A percentile compares a stretch with the other conserved stretches of the same genome.
phyloP scores from a whole-genome alignment of 1,140 invertebrate genomes.

The Melipona quadrifasciata region DNA sequence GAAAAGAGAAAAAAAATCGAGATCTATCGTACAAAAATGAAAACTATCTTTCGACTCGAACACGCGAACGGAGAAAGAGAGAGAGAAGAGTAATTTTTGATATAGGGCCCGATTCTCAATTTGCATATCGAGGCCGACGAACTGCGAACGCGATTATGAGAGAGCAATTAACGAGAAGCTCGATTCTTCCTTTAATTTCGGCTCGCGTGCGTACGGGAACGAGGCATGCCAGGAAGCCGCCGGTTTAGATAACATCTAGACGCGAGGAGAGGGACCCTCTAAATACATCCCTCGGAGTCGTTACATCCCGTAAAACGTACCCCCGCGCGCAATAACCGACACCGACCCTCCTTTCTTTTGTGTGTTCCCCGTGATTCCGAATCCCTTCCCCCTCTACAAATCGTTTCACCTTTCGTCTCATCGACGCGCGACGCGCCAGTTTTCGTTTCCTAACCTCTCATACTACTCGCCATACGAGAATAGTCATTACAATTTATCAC shows the following conservation, averaged over 20 bases:
- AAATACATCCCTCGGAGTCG: slow-evolving; percentile 70
- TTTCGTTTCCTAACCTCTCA: no score
- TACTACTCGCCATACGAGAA: no score
- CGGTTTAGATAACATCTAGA: slow-evolving; percentile 79
- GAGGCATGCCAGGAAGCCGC: slow-evolving; percentile 73
- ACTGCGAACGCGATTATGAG: slow-evolving; percentile 32
- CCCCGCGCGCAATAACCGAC: slow-evolving; percentile 75
- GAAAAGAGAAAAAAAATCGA: neutral
- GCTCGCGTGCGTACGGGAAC: slow-evolving; percentile 63
- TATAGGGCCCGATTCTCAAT: neutral
- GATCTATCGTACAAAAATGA: neutral
- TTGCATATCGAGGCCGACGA: slow-evolving; percentile 32
- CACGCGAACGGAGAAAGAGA: no score
- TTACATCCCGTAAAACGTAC: slow-evolving; percentile 79
- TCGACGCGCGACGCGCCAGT: neutral
- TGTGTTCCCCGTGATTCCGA: slow-evolving; percentile 57
- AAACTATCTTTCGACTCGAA: neutral
- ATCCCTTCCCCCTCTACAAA: neutral
- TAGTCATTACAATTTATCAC: no score
- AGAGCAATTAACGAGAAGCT: slow-evolving; percentile 22
- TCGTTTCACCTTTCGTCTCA: neutral
- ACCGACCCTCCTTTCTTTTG: slow-evolving; percentile 68
- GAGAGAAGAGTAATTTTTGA: neutral
- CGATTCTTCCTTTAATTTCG: slow-evolving; percentile 64
- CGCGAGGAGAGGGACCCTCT: slow-evolving; percentile 51